These are phyloP conservation scores for Vanacampus margaritifer DNA, from an alignment of 2,113 vertebrate genomes.

Conservation along the genomic window DNA sequence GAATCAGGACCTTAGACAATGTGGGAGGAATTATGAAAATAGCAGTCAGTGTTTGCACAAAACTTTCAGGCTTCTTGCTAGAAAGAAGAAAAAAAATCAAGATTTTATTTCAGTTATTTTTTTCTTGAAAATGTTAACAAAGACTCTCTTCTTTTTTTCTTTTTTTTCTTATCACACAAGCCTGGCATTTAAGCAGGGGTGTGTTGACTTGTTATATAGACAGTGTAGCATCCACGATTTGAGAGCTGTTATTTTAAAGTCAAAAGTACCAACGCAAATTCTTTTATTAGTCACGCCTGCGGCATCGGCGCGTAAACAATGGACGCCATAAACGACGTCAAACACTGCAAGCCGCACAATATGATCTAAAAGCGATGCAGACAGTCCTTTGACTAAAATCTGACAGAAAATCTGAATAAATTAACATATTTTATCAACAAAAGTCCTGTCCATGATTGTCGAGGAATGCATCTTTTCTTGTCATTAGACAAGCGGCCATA, in stretches of 20 bases:
- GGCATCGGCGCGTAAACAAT: constrained; percentile 1
- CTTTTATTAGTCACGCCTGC: not conserved
- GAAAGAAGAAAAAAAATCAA: no score
- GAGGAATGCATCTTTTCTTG: constrained; percentile 11
- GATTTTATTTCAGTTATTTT: no score
- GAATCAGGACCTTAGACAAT: not conserved
- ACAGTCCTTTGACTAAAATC: constrained; percentile 22
- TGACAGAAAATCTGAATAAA: constrained; percentile 24
- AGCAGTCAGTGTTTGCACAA: no score
- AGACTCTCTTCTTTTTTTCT: no score
- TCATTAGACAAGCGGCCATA: not conserved
- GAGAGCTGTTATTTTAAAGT: not conserved
- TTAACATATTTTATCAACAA: constrained; percentile 16
- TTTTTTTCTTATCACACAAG: no score
- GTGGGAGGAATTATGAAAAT: not conserved
- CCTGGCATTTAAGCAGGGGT: no score
- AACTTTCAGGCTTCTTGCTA: no score
- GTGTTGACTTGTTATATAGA: not conserved
- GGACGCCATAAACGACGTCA: not conserved
- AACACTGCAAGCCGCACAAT: constrained; percentile 12
- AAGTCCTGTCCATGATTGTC: not conserved
- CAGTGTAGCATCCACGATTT: not conserved
- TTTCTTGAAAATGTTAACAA: no score
- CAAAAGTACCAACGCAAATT: not conserved
- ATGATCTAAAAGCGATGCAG: constrained; percentile 13